Base-by-base conservation (phyloP, 2,797 vertebrate genomes). In the Chelmon rostratus region DNA sequence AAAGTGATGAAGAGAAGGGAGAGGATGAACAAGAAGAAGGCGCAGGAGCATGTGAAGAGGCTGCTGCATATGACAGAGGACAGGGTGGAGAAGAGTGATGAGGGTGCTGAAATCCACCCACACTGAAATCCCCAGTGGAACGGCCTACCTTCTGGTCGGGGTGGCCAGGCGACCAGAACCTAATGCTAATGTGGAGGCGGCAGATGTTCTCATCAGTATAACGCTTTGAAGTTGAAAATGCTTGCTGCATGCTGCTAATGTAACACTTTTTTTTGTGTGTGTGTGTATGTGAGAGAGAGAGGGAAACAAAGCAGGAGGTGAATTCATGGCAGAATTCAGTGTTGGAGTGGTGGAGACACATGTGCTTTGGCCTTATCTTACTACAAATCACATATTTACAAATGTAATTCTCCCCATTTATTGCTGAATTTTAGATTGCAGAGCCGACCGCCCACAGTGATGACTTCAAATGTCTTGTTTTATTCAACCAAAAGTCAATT, bases 151-250 rank as follows among this genome's bases (percentile, higher is more conserved):
- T 92, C 89, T 92, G 92, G 83, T 89, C 63, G 16, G 68, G 75
- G 73, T 76, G 87, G 68, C 84, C 79, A 70, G 78, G 82, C 75
- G 50, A 74, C 84, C 77, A 81, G 47, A 77, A 68, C 68, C 78
- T 68, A 75, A 84, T 86, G 89, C 82, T 87, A 91, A 92, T 88
- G 87, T 83, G 79, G 74, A 81, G 76, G 82, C 50, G 79, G 82
- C 92, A 93, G 93, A 93, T 94, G 92, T 91, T 94, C 86, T 87
- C 76, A 90, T 91, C 85, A 86, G 79, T 79, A 61, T 63, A 62
- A 66, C 6, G 40, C 64, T 87, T 78, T 81, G 75, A 86, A 88
- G 84, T 62, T 76, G 65, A 84, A 85, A 89, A 78, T 42, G 73
- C 78, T 70, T 33, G 38, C 81, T 72, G 70, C 72, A 76, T 66